A percentile compares a stretch with the other conserved stretches of the same genome.
Conservation (phyloP, 2,797 vertebrate genomes). For the Danio aesculapii region DNA sequence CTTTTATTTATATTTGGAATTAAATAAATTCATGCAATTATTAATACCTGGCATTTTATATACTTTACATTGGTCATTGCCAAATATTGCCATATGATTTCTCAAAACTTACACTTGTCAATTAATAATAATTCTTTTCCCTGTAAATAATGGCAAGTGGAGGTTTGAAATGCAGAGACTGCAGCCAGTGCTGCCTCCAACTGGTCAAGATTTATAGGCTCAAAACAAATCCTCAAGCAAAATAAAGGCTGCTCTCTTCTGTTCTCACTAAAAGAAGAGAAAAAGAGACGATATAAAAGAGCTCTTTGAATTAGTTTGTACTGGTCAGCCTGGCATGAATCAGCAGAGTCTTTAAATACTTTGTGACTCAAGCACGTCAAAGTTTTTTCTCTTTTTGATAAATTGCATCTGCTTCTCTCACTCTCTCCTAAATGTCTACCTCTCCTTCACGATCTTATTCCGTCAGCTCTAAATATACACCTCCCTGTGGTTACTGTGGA, state of each 20-base stretch:
- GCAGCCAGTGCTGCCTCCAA: slow-evolving; percentile 51
- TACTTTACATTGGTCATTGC: background rate
- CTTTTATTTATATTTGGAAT: too few species aligned
- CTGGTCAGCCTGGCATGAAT: slow-evolving; percentile 69
- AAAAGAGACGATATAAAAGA: slow-evolving; percentile 19
- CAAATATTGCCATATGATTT: background rate
- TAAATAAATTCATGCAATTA: too few species aligned
- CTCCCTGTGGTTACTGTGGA: slow-evolving; percentile 78
- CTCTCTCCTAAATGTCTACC: background rate
- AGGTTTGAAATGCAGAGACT: slow-evolving; percentile 32
- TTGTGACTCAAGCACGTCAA: slow-evolving; percentile 73
- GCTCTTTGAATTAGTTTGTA: slow-evolving; percentile 61
- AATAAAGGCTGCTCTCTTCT: slow-evolving; percentile 3
- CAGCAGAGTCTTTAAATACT: slow-evolving; percentile 72
- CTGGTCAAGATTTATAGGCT: slow-evolving; percentile 44
- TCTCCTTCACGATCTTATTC: slow-evolving; percentile 66
- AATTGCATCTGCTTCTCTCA: slow-evolving; percentile 67
- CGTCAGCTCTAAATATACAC: slow-evolving; percentile 79
- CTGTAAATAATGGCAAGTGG: background rate
- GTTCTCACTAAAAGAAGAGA: background rate
- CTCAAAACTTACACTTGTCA: background rate
- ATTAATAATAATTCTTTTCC: background rate
- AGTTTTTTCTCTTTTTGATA: slow-evolving; percentile 72
- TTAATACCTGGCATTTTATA: too few species aligned
- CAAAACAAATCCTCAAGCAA: slow-evolving; percentile 40